These are phyloP conservation scores for Meta bourneti DNA, from an alignment of 2,888 invertebrate species.

Conservation along the genomic window DNA sequence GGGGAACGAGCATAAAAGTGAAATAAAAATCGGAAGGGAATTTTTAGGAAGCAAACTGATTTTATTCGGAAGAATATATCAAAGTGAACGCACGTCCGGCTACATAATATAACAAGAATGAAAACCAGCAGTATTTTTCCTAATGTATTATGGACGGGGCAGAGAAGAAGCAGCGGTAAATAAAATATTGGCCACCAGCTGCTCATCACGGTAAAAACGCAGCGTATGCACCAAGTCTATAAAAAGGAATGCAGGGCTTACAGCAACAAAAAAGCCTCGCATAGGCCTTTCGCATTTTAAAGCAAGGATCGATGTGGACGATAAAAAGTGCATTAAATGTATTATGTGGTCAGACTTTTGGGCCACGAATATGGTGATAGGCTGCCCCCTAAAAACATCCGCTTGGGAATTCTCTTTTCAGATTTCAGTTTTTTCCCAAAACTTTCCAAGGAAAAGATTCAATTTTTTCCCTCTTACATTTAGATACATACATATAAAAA, in stretches of 20 bases:
- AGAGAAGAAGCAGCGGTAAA: slow-evolving; percentile 67
- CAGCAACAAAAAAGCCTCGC: slow-evolving; percentile 41
- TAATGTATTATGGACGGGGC: slow-evolving; percentile 75
- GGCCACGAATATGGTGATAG: slow-evolving; percentile 73
- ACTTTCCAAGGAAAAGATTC: slow-evolving; percentile 48
- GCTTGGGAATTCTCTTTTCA: slow-evolving; percentile 74
- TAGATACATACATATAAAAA: slow-evolving; percentile 63
- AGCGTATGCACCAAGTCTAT: slow-evolving; percentile 57
- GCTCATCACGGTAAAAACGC: slow-evolving; percentile 74
- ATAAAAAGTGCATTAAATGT: slow-evolving; percentile 77
- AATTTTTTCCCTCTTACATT: slow-evolving; percentile 30
- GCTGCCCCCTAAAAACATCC: slow-evolving; percentile 64
- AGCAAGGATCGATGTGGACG: slow-evolving; percentile 63
- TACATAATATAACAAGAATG: slow-evolving; percentile 71
- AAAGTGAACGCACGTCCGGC: slow-evolving; percentile 70
- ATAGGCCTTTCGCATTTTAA: slow-evolving; percentile 69
- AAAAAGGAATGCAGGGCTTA: slow-evolving; percentile 48
- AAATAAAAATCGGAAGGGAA: slow-evolving; percentile 66
- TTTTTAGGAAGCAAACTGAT: slow-evolving; percentile 69
- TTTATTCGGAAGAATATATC: slow-evolving; percentile 71
- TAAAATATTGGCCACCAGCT: slow-evolving; percentile 74
- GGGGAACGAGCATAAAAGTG: slow-evolving; percentile 69
- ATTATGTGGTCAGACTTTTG: slow-evolving; percentile 75
- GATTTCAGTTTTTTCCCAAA: slow-evolving; percentile 61
- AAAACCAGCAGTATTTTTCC: slow-evolving; percentile 68